Percentiles rank a stretch among this genome's conserved stretches.
These are phyloP conservation scores for Calameuta filiformis DNA, from an alignment of 2,888 invertebrate genomes.

Conservation along the genomic window DNA sequence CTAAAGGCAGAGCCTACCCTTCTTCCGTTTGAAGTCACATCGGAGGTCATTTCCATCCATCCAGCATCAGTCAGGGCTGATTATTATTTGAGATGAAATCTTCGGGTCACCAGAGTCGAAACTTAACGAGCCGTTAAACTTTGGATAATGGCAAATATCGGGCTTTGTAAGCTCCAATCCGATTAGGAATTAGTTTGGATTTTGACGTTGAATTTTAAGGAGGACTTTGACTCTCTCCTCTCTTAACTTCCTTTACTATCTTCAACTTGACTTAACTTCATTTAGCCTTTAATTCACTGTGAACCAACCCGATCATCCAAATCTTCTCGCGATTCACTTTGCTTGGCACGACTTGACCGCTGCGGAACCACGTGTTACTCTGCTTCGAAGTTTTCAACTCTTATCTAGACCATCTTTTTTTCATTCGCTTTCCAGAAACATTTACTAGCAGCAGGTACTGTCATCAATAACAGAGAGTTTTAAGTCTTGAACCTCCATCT, in stretches of 20 bases:
- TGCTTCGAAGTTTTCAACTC: background rate
- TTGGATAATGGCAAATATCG: background rate
- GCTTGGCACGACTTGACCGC: background rate
- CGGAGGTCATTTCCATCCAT: background rate
- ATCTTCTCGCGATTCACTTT: background rate
- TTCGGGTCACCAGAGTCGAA: background rate
- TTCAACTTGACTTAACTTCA: background rate
- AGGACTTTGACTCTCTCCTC: background rate
- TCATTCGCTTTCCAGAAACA: background rate
- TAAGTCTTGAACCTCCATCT: background rate
- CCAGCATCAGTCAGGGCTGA: background rate
- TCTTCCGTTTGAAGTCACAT: background rate
- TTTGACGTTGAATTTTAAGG: conserved; percentile 28
- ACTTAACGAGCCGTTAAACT: conserved; percentile 9
- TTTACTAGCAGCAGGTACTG: background rate
- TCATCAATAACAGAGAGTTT: background rate
- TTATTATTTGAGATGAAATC: background rate
- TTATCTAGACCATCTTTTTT: background rate
- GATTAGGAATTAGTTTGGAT: conserved; percentile 47
- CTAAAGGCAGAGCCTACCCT: background rate
- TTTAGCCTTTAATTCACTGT: background rate
- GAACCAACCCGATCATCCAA: background rate
- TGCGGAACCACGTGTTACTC: background rate
- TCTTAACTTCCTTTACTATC: background rate
- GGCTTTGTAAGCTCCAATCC: conserved; percentile 27